Percentiles rank a stretch among this genome's conserved stretches.
Conservation (phyloP, 1,140 invertebrate species). For the Xylocopa sonorina region DNA sequence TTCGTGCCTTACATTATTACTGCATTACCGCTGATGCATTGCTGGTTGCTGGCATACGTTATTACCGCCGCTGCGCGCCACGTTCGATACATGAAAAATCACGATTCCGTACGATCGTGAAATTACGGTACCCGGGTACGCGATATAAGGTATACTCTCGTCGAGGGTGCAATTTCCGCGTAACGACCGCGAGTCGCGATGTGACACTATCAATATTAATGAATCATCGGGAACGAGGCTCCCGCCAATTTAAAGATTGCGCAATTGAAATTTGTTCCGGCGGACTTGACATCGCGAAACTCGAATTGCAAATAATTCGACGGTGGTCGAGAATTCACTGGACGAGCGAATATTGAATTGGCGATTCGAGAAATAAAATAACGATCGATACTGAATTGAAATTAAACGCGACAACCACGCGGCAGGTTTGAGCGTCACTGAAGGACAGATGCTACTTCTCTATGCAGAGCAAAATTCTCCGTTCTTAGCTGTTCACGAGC, state of each 20-base stretch:
- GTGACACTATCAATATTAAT: slow-evolving; percentile 13
- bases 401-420: neutral
- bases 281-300: no score
- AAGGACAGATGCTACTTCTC: slow-evolving; percentile 67
- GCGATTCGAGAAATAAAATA: no score
- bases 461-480: slow-evolving; percentile 68
- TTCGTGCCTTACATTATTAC: slow-evolving; percentile 53
- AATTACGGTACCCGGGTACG: neutral
- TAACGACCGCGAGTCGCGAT: neutral
- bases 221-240: no score
- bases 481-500: slow-evolving; percentile 43
- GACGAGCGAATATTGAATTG: no score
- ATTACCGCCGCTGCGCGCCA: neutral
- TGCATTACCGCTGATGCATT: slow-evolving; percentile 44
- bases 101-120: neutral
- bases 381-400: neutral
- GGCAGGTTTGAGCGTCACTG: slow-evolving; percentile 60
- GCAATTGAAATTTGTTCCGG: slow-evolving; percentile 5
- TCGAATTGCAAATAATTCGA: neutral
- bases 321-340: no score
- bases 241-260: no score
- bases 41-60: slow-evolving; percentile 7
- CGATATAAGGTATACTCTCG: neutral
- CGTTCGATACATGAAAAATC: slow-evolving; percentile 27
- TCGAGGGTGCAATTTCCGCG: neutral